Evolutionary conservation across 1,140 invertebrate species (phyloP), one percentile per base, ranked within the genome.

Genomic region (Caenorhabditis inopinata): DNA sequence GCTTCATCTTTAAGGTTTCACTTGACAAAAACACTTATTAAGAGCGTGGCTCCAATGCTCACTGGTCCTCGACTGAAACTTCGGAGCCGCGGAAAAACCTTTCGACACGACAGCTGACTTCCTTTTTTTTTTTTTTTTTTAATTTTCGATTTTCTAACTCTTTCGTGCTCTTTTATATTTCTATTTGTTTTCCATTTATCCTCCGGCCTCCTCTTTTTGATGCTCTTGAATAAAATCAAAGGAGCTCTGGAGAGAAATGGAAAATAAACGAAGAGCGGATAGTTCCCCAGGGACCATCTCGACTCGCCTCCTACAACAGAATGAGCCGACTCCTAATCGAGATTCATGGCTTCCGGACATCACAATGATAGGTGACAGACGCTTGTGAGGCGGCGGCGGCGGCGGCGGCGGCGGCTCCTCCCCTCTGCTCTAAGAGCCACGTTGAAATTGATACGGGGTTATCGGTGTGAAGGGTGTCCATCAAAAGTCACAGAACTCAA

Each of bases 331-430:
- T 53, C 58, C 38, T 68, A 68, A 68, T 68, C 58, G 58, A 68
- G 58, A 68, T 68, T 68, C 58, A 68, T 68, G n/a, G 58, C 58
- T 68, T 68, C 58, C 58, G 32, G 58, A 68, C 58, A 68, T 68
- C 58, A 68, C 58, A 68, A 38, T 68, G 29, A 68, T 68, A 68
- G 58, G 58, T 68, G 58, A 68, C 58, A 68, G 58, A 68, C 58
- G 58, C 38, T 68, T 68, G n/a, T n/a, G n/a, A n/a, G n/a, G n/a
- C n/a, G n/a, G n/a, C n/a, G n/a, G n/a, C n/a, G n/a, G n/a, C n/a
- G n/a, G n/a, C n/a, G n/a, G n/a, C n/a, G n/a, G n/a, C n/a, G n/a
- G n/a, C n/a, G 38, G 38, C 38, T 5, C 6, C 38, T 42, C 38
- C 38, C 38, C 38, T 5, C 6, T 5, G 14, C 38, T 42, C 14